These are phyloP conservation scores for Schizopygopsis malacanthus DNA, from an alignment of 2,797 vertebrate species.

Conservation along the genomic window DNA sequence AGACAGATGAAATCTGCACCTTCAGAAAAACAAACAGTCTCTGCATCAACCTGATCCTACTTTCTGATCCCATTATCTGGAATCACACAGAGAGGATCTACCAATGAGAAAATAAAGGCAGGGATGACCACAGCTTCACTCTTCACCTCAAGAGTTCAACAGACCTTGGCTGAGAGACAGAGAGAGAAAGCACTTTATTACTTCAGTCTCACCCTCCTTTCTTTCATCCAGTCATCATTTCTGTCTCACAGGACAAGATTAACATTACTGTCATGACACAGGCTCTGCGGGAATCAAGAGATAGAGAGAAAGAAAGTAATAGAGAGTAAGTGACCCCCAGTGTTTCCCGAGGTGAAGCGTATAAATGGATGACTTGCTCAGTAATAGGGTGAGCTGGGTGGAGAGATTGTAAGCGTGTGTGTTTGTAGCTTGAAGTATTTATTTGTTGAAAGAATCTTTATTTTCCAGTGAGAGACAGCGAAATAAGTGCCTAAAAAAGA, in stretches of 20 bases:
- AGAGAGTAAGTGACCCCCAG: slow-evolving; percentile 42
- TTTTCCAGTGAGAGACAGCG: background rate
- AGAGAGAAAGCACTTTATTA: slow-evolving; percentile 39
- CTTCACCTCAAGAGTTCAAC: slow-evolving; percentile 15
- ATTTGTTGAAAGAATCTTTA: slow-evolving; percentile 29
- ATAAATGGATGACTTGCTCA: slow-evolving; percentile 43
- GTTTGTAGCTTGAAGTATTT: background rate
- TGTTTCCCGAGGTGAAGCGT: slow-evolving; percentile 43
- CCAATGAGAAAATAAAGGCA: slow-evolving; percentile 3
- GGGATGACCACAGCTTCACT: slow-evolving; percentile 16
- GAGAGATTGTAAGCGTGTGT: slow-evolving; percentile 6
- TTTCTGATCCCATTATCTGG: slow-evolving; percentile 15
- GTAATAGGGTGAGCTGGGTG: slow-evolving; percentile 4
- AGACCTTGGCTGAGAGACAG: slow-evolving; percentile 16
- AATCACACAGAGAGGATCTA: slow-evolving; percentile 12
- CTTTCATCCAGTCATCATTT: slow-evolving; percentile 32
- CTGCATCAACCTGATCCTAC: background rate
- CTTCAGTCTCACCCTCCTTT: slow-evolving; percentile 21
- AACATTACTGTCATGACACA: slow-evolving; percentile 38
- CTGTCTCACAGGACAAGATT: slow-evolving; percentile 42
- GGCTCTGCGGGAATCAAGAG: slow-evolving; percentile 37
- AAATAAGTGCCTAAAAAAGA: slow-evolving; percentile 15
- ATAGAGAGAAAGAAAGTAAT: slow-evolving; percentile 33
- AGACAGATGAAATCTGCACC: slow-evolving; percentile 34
- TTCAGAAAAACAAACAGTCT: slow-evolving; percentile 29